A percentile compares a stretch with the other conserved stretches of the same genome.
These are phyloP conservation scores for Oryzias celebensis DNA, from an alignment of 2,113 vertebrate species.

Conservation along the genomic window DNA sequence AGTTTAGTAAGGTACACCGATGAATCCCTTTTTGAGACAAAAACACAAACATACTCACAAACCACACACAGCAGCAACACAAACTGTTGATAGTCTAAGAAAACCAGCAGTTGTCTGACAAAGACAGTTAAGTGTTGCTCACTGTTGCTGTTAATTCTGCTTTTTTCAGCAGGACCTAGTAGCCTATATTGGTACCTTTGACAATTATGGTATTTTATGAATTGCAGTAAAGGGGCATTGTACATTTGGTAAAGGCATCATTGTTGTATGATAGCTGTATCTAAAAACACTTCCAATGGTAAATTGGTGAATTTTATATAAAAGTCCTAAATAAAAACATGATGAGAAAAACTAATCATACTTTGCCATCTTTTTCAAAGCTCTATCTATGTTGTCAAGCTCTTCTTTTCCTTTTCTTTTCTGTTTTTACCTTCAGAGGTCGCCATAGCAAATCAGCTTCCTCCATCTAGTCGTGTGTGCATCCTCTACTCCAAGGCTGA, in stretches of 20 bases:
- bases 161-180: conserved; percentile 65
- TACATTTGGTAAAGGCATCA: conserved; percentile 75
- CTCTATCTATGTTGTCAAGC: too few species aligned
- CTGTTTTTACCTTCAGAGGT: too few species aligned
- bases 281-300: conserved; percentile 76
- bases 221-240: conserved; percentile 72
- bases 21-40: conserved; percentile 57
- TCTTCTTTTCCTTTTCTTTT: too few species aligned
- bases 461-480: too few species aligned
- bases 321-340: conserved; percentile 69
- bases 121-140: conserved; percentile 53
- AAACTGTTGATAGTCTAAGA: conserved; percentile 63
- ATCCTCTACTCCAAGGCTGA: too few species aligned
- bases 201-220: conserved; percentile 75
- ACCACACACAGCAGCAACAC: conserved; percentile 12
- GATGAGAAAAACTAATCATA: conserved; percentile 35
- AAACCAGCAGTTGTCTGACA: conserved; percentile 71
- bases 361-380: too few species aligned
- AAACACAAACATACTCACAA: conserved; percentile 20
- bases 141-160: conserved; percentile 63
- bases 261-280: conserved; percentile 78
- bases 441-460: too few species aligned
- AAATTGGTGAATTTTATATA: conserved; percentile 73
- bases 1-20: conserved; percentile 77
- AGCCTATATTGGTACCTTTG: conserved; percentile 77